A percentile compares a stretch with the other conserved stretches of the same genome.
Conservation (phyloP, 1,140 invertebrate genomes). For the Coelopa frigida region DNA sequence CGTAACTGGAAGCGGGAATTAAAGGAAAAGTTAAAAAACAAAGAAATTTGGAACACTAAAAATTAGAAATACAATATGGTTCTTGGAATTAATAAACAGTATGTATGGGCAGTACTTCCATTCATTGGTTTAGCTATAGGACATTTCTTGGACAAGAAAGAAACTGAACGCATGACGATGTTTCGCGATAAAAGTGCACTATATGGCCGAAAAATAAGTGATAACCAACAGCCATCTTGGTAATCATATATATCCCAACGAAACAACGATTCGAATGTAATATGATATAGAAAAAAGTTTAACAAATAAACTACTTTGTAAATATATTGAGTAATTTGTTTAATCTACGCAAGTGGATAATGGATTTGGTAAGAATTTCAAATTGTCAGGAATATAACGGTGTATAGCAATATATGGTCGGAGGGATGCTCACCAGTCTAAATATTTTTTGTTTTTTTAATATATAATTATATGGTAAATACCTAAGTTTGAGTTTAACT, state of each 20-base stretch:
- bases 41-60: constrained; percentile 15
- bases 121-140: constrained; percentile 53
- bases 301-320: neutral
- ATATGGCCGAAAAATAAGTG: constrained; percentile 56
- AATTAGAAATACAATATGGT: constrained; percentile 43
- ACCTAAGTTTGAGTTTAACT: no score
- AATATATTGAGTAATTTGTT: neutral
- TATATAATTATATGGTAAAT: no score
- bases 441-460: no score
- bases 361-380: neutral
- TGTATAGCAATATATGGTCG: neutral
- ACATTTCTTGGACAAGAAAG: constrained; percentile 55
- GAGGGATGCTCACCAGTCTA: no score
- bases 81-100: constrained; percentile 48
- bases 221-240: constrained; percentile 10
- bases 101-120: constrained; percentile 47
- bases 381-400: neutral
- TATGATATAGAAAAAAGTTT: neutral
- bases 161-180: constrained; percentile 58
- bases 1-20: constrained; percentile 57
- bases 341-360: neutral
- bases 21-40: constrained; percentile 25
- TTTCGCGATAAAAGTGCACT: constrained; percentile 72
- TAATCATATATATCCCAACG: no score
- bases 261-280: no score